These are phyloP conservation scores for Cheilosia impressa DNA, from an alignment of 2,888 invertebrate species.

Conservation along the genomic window DNA sequence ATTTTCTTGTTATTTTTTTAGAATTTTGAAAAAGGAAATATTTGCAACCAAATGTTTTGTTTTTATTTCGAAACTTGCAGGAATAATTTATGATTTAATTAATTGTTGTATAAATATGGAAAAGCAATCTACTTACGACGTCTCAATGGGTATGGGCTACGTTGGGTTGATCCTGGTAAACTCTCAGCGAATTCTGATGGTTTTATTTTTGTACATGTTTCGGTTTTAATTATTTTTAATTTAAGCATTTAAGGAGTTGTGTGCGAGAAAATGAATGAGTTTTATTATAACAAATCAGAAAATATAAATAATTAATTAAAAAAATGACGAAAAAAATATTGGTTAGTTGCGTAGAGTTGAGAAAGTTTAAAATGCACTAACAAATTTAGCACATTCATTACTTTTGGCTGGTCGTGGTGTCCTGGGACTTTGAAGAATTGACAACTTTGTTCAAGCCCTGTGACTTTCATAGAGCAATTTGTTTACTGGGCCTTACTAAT, in stretches of 20 bases:
- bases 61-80: conserved; percentile 45
- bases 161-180: conserved; percentile 92
- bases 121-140: conserved; percentile 89
- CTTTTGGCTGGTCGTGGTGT: too few species aligned
- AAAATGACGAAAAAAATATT: background rate
- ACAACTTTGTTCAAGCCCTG: too few species aligned
- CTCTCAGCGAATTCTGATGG: conserved; percentile 93
- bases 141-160: conserved; percentile 93
- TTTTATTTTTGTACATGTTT: conserved; percentile 54
- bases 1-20: too few species aligned
- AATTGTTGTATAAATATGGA: conserved; percentile 42
- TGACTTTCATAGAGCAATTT: too few species aligned
- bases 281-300: conserved; percentile 10
- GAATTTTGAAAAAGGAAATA: conserved; percentile 1
- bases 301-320: background rate
- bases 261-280: conserved; percentile 43
- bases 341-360: background rate
- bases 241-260: conserved; percentile 39
- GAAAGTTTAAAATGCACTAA: too few species aligned
- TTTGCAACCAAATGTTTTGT: conserved; percentile 44
- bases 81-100: conserved; percentile 38
- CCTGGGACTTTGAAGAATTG: too few species aligned
- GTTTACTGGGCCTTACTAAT: too few species aligned
- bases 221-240: conserved; percentile 39
- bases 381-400: too few species aligned